These are phyloP conservation scores for Baronia brevicornis DNA, from an alignment of 2,888 invertebrate species.

Conservation along the genomic window DNA sequence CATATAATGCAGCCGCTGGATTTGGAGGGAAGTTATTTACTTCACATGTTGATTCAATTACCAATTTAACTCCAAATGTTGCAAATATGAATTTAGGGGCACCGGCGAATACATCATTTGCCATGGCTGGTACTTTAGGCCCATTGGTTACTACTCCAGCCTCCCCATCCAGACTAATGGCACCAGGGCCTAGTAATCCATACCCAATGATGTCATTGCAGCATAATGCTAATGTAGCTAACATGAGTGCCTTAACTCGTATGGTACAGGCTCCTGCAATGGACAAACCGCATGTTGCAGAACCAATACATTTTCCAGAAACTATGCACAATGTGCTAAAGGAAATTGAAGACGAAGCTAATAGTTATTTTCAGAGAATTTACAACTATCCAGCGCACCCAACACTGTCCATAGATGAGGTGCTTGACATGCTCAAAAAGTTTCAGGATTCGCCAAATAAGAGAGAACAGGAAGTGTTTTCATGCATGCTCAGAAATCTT, in stretches of 20 bases:
- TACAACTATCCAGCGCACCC: conserved; percentile 93
- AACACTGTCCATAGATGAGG: conserved; percentile 90
- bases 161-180: conserved; percentile 88
- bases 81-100: conserved; percentile 85
- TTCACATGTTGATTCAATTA: conserved; percentile 84
- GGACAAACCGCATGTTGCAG: conserved; percentile 78
- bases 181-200: conserved; percentile 82
- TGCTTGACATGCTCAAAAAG: conserved; percentile 90
- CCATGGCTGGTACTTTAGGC: conserved; percentile 80
- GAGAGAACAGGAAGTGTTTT: conserved; percentile 88
- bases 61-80: conserved; percentile 83
- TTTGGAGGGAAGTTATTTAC: conserved; percentile 82
- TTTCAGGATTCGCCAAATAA: conserved; percentile 89
- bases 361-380: conserved; percentile 95
- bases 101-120: conserved; percentile 83
- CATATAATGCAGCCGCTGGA: conserved; percentile 80
- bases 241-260: conserved; percentile 80
- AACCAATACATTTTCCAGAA: conserved; percentile 84
- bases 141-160: conserved; percentile 87
- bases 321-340: conserved; percentile 88
- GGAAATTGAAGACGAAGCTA: conserved; percentile 96
- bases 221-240: conserved; percentile 73
- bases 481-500: conserved; percentile 93
- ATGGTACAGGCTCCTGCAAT: conserved; percentile 80
- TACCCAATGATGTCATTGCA: conserved; percentile 85